Evolutionary conservation across 2,797 vertebrate species (phyloP), one percentile per base, ranked within the genome.

Genomic region (Platalea minor): DNA sequence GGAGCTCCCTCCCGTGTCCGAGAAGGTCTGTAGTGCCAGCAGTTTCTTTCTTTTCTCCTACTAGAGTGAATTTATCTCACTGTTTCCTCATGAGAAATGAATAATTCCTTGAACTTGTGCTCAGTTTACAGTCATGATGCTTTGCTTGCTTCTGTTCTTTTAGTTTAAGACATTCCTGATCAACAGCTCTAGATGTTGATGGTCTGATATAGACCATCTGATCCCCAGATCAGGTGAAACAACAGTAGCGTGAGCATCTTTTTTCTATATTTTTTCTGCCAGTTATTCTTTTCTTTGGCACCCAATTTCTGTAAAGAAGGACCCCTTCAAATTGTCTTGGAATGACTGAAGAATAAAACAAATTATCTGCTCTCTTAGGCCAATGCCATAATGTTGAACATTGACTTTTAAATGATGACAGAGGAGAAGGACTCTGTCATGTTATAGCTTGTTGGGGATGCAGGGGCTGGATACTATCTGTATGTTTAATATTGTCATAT

Each of bases 1-100:
- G 74, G 57, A 95, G 84, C 74, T 85, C 83, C 69, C 77, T 89
- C 90, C 80, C 14, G 5, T 85, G 84, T 84, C 91, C 33, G 1
- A 33, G 81, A 31, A 79, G 91, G 70, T 86, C 46, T 17, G 75
- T 21, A 70, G 37, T 54, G 41, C 77, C 5, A 17, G 31, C 2
- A 1, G n/a, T 10, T 72, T 37, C 77, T 63, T 61, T 37, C 72
- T 70, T 50, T 78, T 60, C 25, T 79, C 54, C 59, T 24, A 41
- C 35, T n/a, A 72, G 26, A 80, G 31, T 70, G 76, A 60, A 78
- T 85, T 79, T 70, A 19, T 54, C 39, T 63, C 69, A 3, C 26
- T 16, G 16, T 63, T 64, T 79, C 57, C 81, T 89, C 48, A 20
- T 33, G 54, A 79, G 60, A 72, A 67, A 35, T 3, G 0, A 74